These are phyloP conservation scores for Microchirus variegatus DNA, from an alignment of 2,797 vertebrate genomes.

Conservation along the genomic window DNA sequence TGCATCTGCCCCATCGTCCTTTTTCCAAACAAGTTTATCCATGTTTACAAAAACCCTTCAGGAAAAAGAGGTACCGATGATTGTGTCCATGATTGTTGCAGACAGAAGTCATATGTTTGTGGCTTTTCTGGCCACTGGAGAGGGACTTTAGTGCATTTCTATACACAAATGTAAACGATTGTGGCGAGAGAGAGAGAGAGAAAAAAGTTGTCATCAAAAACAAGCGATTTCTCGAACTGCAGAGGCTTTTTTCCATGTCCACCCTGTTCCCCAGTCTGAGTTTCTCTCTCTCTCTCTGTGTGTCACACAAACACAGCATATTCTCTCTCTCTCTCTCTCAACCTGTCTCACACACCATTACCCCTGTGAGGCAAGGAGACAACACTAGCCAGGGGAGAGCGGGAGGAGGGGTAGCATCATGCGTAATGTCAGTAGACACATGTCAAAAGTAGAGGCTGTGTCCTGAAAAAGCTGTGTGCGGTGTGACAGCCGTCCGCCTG, in stretches of 20 bases:
- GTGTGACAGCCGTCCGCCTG: slow-evolving; percentile 71
- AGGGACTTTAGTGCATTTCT: background rate
- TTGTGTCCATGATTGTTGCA: no score
- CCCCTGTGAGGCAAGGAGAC: slow-evolving; percentile 75
- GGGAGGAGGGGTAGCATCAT: slow-evolving; percentile 57
- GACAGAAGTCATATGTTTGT: no score
- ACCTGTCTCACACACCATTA: slow-evolving; percentile 79
- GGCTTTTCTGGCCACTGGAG: no score
- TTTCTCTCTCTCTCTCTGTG: slow-evolving; percentile 38
- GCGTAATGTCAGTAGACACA: slow-evolving; percentile 80
- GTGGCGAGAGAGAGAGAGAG: background rate
- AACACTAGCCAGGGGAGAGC: slow-evolving; percentile 55
- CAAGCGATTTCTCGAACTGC: slow-evolving; percentile 24
- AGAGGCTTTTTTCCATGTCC: slow-evolving; percentile 29
- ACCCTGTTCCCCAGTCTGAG: slow-evolving; percentile 29
- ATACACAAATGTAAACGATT: slow-evolving; percentile 9
- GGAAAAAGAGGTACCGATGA: no score
- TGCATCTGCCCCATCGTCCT: no score
- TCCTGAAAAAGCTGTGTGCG: slow-evolving; percentile 75
- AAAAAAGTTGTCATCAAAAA: slow-evolving; percentile 15
- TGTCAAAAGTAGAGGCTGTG: slow-evolving; percentile 77
- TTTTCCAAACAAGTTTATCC: no score
- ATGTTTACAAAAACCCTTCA: no score
- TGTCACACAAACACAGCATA: slow-evolving; percentile 38
- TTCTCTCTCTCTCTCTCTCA: slow-evolving; percentile 56